Evolutionary conservation across 2,797 vertebrate genomes (phyloP), one percentile per base, ranked within the genome.

Genomic region (Fundulus diaphanus): DNA sequence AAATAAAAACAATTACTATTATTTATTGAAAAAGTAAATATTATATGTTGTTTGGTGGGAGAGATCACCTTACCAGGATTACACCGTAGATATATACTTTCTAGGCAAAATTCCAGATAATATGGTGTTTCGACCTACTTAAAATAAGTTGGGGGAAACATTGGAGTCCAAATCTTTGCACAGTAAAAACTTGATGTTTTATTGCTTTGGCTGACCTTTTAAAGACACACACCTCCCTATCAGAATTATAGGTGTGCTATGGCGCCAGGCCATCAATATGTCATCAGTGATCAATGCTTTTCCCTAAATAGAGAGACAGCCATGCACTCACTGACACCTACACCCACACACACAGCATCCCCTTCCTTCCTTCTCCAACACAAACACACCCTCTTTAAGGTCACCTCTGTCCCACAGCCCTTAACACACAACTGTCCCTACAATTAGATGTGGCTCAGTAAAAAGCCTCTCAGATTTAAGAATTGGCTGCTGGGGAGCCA

Each of bases 221-320:
- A 88, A 89, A 89, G 86, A 89, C 82, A 79, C 82, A 89, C 77
- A 82, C 84, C 82, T 86, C 76, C 89, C 86, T 80, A 88, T 90
- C 86, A 91, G 79, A 89, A 88, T 92, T 90, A 90, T 90, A 91
- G 87, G 91, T 91, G 88, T 76, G 76, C 85, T 72, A 76, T 88
- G 85, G 88, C 86, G 63, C 88, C 82, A 80, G 83, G 89, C 85
- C 88, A 87, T 85, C 78, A 90, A 93, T 91, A 83, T 94, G 92
- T 91, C 89, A 90, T 76, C 68, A 61, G 84, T 94, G 93, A 95
- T 95, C 92, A 94, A 95, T 94, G 91, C 82, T 83, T 88, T 88
- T 88, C 80, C 70, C 76, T 76, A 90, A 84, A 83, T 82, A 81
- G 84, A 87, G 77, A 88, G 90, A 88, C 92, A 90, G 79, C 77